Conservation (phyloP, 30 jellyfish, hydroid and myxozoan species). For the Aurelia aurita region DNA sequence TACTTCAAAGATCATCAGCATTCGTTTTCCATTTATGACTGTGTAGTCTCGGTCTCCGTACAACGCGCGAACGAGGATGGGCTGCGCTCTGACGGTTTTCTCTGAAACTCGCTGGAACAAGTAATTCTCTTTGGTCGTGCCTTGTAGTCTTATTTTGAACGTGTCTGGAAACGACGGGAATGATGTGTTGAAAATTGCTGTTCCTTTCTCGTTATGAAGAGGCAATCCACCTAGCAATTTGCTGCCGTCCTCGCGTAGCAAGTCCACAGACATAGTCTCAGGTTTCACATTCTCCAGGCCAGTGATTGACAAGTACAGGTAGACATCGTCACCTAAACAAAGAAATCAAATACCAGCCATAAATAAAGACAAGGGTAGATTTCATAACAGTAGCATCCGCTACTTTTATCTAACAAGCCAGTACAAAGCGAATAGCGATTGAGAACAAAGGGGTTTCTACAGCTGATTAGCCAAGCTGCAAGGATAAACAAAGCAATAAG, state of each 20-base stretch:
- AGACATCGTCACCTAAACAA: constrained; percentile 62
- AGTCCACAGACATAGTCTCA: constrained; percentile 38
- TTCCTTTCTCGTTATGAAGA: constrained; percentile 41
- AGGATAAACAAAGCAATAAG: no score
- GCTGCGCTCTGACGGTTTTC: constrained; percentile 64
- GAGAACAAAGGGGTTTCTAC: no score
- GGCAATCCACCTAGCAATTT: constrained; percentile 32
- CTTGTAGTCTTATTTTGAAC: constrained; percentile 70
- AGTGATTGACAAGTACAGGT: constrained; percentile 62
- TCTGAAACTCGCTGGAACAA: constrained; percentile 70
- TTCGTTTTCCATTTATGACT: constrained; percentile 47
- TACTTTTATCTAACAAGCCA: no score
- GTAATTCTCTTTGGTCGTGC: constrained; percentile 65
- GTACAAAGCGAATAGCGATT: no score
- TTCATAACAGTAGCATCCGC: no score
- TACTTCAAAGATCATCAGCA: constrained; percentile 73
- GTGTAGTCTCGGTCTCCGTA: constrained; percentile 79
- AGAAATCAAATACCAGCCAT: neutral
- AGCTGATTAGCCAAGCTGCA: no score
- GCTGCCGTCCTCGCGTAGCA: constrained; percentile 74
- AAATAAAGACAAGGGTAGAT: no score
- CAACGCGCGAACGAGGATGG: constrained; percentile 60
- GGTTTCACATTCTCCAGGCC: constrained; percentile 61
- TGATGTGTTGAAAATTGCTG: constrained; percentile 62
- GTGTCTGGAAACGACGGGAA: constrained; percentile 54